phyloP scores from a whole-genome alignment of 2,888 invertebrate species.

The Morpho deidamia region DNA sequence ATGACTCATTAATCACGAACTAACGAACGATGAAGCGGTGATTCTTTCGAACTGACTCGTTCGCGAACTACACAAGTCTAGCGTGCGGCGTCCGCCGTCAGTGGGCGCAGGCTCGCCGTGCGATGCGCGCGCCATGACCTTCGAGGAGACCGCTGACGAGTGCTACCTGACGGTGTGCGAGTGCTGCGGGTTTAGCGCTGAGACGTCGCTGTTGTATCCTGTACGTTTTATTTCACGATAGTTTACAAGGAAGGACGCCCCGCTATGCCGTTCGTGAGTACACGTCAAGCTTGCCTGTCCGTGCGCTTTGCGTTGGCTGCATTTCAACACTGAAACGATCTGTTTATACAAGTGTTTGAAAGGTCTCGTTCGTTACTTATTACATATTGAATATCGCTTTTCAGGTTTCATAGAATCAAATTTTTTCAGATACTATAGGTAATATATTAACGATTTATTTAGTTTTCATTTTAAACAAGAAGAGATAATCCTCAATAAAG shows the following conservation, averaged over 20 bases:
- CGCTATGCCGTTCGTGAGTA: slow-evolving; percentile 74
- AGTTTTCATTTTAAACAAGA: neutral
- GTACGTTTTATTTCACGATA: slow-evolving; percentile 74
- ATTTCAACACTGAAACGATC: neutral
- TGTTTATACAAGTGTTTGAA: slow-evolving; percentile 10
- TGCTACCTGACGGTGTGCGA: slow-evolving; percentile 73
- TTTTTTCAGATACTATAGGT: neutral
- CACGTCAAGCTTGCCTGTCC: slow-evolving; percentile 42
- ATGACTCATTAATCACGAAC: too few relatives aligned
- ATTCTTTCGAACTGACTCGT: too few relatives aligned
- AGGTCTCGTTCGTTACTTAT: neutral
- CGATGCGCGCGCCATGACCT: slow-evolving; percentile 76
- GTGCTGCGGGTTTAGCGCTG: slow-evolving; percentile 75
- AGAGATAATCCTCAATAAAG: too few relatives aligned
- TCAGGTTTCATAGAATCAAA: too few relatives aligned
- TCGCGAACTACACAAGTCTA: too few relatives aligned
- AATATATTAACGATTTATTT: neutral
- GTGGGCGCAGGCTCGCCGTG: slow-evolving; percentile 54
- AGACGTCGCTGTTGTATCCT: slow-evolving; percentile 67
- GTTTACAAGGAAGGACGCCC: slow-evolving; percentile 55
- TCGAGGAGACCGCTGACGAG: slow-evolving; percentile 69
- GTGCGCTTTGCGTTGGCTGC: slow-evolving; percentile 36
- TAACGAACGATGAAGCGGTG: too few relatives aligned
- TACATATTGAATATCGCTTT: neutral
- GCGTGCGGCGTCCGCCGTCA: slow-evolving; percentile 36